Evolutionary conservation across 2,888 invertebrate species (phyloP).

Genomic region (Tipula unca): DNA sequence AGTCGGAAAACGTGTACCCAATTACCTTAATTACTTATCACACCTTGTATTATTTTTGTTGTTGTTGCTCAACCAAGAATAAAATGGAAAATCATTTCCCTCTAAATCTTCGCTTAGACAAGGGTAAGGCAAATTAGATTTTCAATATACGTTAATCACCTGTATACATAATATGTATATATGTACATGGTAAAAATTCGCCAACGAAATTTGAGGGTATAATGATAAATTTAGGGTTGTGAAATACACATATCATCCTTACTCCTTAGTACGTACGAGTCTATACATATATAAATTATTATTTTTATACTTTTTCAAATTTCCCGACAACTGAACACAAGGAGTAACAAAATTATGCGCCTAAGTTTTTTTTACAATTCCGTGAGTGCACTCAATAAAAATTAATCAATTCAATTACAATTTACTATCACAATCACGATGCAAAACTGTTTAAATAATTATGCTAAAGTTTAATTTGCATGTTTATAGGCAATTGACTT

Average conservation of each 20-base stretch:
- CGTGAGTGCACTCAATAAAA: neutral
- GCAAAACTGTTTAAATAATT: neutral
- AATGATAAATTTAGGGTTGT: too few species aligned
- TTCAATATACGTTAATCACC: neutral
- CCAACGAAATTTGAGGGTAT: too few species aligned
- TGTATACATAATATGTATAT: neutral
- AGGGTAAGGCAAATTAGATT: neutral
- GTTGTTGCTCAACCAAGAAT: neutral
- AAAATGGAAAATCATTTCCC: neutral
- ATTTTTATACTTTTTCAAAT: neutral
- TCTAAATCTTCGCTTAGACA: neutral
- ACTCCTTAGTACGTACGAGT: too few species aligned
- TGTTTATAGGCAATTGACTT: neutral
- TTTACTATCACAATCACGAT: neutral
- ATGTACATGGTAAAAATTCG: neutral
- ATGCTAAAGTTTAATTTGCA: neutral
- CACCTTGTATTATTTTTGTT: neutral
- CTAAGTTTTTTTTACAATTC: neutral
- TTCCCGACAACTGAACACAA: neutral
- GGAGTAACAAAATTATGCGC: neutral
- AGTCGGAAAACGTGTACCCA: neutral
- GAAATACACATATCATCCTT: too few species aligned
- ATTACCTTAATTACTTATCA: neutral
- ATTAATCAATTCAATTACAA: neutral
- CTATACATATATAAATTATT: too few species aligned